phyloP scores from a whole-genome alignment of 2,113 vertebrate species.

The Triplophysa siluroides region DNA sequence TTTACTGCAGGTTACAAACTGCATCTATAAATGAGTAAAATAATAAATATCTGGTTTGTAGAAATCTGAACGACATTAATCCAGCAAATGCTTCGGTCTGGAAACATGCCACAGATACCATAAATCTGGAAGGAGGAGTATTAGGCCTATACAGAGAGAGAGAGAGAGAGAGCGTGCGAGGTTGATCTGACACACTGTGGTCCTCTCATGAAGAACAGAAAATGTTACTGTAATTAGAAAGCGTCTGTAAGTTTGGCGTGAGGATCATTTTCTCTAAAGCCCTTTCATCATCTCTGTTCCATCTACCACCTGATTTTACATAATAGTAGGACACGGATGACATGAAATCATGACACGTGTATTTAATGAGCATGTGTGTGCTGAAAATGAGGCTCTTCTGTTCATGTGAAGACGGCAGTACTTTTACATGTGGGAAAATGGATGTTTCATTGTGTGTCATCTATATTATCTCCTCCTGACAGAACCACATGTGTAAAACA shows the following conservation, averaged over 20 bases:
- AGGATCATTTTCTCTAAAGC: conserved; percentile 13
- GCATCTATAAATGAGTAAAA: too few species aligned
- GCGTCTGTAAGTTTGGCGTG: conserved; percentile 10
- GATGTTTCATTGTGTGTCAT: neutral
- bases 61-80: too few species aligned
- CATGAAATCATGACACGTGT: conserved; percentile 12
- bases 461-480: conserved; percentile 21
- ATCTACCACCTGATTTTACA: conserved; percentile 31
- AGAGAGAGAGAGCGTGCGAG: neutral
- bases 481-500: neutral
- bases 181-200: neutral
- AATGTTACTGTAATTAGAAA: conserved; percentile 38
- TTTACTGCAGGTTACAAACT: too few species aligned
- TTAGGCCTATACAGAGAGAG: neutral
- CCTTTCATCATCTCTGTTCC: conserved; percentile 32
- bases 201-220: conserved; percentile 1
- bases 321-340: conserved; percentile 18
- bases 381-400: conserved; percentile 7
- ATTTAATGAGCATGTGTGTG: conserved; percentile 31
- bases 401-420: conserved; percentile 3
- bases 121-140: too few species aligned
- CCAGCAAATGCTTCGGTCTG: too few species aligned
- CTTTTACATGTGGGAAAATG: neutral
- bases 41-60: too few species aligned
- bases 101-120: too few species aligned